A percentile compares a stretch with the other conserved stretches of the same genome.
Evolutionary conservation across 2,113 vertebrate species (phyloP).

Genomic region (Muntiacus muntjak): DNA sequence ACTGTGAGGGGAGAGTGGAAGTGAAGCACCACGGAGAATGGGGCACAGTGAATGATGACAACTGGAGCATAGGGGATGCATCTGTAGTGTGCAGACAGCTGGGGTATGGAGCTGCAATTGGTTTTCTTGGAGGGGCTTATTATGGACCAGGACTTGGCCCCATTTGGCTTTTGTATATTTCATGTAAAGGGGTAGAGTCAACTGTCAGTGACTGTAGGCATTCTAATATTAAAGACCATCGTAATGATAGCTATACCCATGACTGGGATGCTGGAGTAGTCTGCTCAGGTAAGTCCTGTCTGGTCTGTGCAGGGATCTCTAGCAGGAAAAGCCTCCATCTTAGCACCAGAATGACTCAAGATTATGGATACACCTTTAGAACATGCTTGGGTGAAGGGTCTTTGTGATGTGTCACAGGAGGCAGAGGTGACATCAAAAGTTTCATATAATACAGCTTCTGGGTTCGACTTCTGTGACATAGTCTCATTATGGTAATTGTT

Average conservation of each 20-base stretch:
- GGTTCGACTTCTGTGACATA: rapidly evolving
- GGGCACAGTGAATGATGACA: rapidly evolving
- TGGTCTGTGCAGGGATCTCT: not conserved
- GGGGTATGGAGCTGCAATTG: conserved; percentile 26
- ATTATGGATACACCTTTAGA: not conserved
- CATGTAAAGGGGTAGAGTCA: not conserved
- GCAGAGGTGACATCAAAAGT: not conserved
- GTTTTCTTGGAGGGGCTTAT: rapidly evolving
- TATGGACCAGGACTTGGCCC: not conserved
- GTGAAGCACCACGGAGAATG: conserved; percentile 38
- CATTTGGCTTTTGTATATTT: not conserved
- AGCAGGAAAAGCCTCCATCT: not conserved
- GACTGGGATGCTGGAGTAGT: not conserved
- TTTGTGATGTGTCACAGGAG: not conserved
- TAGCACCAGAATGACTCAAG: not conserved
- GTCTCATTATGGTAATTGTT: not conserved
- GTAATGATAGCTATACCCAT: rapidly evolving
- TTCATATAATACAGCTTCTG: not conserved
- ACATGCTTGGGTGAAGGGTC: not conserved
- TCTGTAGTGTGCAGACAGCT: conserved; percentile 63
- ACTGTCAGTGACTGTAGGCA: not conserved
- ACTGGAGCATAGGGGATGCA: not conserved
- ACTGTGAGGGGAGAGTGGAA: conserved; percentile 62
- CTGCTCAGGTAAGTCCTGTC: conserved; percentile 74
- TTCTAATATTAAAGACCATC: not conserved